Evolutionary conservation across 2,113 vertebrate species (phyloP), one percentile per base, ranked within the genome.

Genomic region (Albula glossodonta): DNA sequence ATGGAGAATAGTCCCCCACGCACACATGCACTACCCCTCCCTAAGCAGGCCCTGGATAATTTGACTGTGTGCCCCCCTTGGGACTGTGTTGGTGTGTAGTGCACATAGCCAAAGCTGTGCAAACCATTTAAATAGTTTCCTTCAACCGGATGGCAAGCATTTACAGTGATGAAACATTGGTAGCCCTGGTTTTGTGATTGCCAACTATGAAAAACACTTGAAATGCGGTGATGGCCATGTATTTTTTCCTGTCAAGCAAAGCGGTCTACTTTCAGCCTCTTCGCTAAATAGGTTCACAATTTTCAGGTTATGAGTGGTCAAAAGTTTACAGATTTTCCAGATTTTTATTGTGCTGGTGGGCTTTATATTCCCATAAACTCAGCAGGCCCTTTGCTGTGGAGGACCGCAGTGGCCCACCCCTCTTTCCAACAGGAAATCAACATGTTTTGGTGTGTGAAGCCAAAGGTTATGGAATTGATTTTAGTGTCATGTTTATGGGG

Each of bases 51-150:
- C 80, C 50, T 52, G 22, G 3, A 52, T 3, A 22, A 4, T 81
- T 52, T 81, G 80, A 81, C 80, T 81, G 49, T 81, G 80, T 31
- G 63, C 63, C 78, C 80, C 80, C 5, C 56, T 60, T 83, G 48
- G 31, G 53, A 63, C 57, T 63, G 11, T 60, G 56, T 15, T 17
- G 82, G n/a, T 83, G 52, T 13, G 31, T 49, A 19, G 15, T 63
- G 56, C 52, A 49, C 56, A 10, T 13, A 19, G 19, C 52, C n/a
- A 15, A 83, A 48, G 56, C 53, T 83, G 82, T 83, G 53, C 56
- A 83, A 74, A 74, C 70, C 70, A n/a, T 31, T 80, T 8, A 51
- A 80, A 80, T 49, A 19, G 13, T 50, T 80, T 51, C 9, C 13
- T 81, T 53, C 19, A 53, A 74, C 70, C 2, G 70, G 70, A 80